Percentiles rank a stretch among this genome's conserved stretches.
phyloP scores from a whole-genome alignment of 1,140 invertebrate genomes.

The Grapholita molesta region DNA sequence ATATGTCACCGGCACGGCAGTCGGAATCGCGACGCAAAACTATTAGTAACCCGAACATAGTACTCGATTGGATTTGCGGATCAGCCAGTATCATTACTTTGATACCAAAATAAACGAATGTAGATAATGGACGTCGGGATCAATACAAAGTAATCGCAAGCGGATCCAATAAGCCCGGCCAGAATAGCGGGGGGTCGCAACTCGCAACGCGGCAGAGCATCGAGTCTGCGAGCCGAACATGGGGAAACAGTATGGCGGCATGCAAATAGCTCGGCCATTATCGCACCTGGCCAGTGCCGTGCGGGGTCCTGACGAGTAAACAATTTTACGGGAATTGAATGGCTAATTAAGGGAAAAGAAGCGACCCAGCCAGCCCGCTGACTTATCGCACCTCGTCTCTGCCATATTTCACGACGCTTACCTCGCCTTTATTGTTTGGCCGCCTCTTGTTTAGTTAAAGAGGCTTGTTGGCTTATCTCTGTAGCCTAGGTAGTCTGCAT shows the following conservation, averaged over 20 bases:
- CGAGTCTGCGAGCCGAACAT: slow-evolving; percentile 61
- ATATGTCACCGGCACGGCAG: background rate
- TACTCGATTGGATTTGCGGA: slow-evolving; percentile 49
- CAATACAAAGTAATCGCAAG: slow-evolving; percentile 76
- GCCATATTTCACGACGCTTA: slow-evolving; percentile 74
- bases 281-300: slow-evolving; percentile 71
- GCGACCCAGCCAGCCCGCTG: slow-evolving; percentile 51
- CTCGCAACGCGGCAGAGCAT: slow-evolving; percentile 39
- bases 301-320: slow-evolving; percentile 63
- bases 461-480: slow-evolving; percentile 73
- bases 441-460: slow-evolving; percentile 70
- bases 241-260: slow-evolving; percentile 76
- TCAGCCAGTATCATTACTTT: slow-evolving; percentile 60
- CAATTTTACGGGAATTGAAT: slow-evolving; percentile 77
- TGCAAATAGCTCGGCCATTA: slow-evolving; percentile 77
- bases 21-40: background rate
- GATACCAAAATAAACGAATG: slow-evolving; percentile 74
- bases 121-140: slow-evolving; percentile 75
- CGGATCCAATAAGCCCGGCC: slow-evolving; percentile 74
- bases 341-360: slow-evolving; percentile 76
- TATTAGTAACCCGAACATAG: slow-evolving; percentile 8
- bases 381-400: slow-evolving; percentile 68
- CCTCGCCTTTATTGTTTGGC: slow-evolving; percentile 71
- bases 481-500: slow-evolving; percentile 64
- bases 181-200: slow-evolving; percentile 70